Conservation (phyloP, 2,113 vertebrate genomes). For the Papio anubis region DNA sequence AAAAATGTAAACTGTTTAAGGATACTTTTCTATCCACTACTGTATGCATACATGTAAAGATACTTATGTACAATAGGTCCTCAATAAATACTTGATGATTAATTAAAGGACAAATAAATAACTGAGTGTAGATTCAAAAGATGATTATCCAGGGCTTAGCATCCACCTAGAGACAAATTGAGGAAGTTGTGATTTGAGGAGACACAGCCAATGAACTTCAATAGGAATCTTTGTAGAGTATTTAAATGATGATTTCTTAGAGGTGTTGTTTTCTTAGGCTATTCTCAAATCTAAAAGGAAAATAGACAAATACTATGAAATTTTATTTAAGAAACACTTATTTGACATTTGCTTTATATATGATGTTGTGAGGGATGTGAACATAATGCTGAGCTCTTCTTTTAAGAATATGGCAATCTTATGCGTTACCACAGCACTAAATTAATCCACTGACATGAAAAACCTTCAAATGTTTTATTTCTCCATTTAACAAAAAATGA, state of each 20-base stretch:
- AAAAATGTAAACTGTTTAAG: background rate
- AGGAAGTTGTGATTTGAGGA: background rate
- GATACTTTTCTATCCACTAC: background rate
- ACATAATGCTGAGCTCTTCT: background rate
- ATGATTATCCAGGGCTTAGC: background rate
- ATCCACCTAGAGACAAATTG: background rate
- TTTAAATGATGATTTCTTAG: background rate
- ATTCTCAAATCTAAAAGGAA: constrained; percentile 21
- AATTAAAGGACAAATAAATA: background rate
- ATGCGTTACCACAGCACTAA: background rate
- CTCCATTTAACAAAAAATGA: constrained; percentile 14
- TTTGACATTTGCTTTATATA: background rate
- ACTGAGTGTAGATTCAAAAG: background rate
- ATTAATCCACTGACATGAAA: background rate
- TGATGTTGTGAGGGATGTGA: background rate
- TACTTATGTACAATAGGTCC: background rate
- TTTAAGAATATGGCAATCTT: background rate
- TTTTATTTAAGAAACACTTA: constrained; percentile 6
- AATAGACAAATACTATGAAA: background rate
- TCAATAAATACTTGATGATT: background rate
- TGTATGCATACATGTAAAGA: background rate
- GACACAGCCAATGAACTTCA: background rate
- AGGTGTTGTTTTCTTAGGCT: background rate
- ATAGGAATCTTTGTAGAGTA: background rate
- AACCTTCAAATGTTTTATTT: background rate